Percentiles rank a stretch among this genome's conserved stretches.
phyloP scores from a whole-genome alignment of 1,140 invertebrate species.

The Pteromalus puparum region DNA sequence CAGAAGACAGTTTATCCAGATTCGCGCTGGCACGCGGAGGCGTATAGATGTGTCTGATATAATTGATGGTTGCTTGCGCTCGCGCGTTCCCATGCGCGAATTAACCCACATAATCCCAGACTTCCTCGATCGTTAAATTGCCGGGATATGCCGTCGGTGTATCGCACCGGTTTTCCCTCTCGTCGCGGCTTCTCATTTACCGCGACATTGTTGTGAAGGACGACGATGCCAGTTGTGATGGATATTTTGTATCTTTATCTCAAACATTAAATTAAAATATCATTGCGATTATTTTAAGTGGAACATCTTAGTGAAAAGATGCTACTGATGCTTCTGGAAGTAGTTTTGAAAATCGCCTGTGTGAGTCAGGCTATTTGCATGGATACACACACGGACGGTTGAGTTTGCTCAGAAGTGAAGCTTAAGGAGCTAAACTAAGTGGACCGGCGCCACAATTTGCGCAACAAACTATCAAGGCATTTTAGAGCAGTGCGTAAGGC shows the following conservation, averaged over 20 bases:
- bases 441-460: slow-evolving; percentile 21
- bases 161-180: background rate
- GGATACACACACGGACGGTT: too few relatives aligned
- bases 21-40: background rate
- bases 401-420: slow-evolving; percentile 8
- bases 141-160: too few relatives aligned
- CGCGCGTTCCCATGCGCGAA: slow-evolving; percentile 42
- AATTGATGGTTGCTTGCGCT: background rate
- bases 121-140: slow-evolving; percentile 49
- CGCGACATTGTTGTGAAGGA: background rate
- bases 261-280: background rate
- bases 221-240: background rate
- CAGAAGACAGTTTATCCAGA: background rate
- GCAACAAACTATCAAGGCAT: slow-evolving; percentile 27
- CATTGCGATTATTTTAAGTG: too few relatives aligned
- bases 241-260: background rate
- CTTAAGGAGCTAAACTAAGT: slow-evolving; percentile 6
- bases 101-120: slow-evolving; percentile 48
- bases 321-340: slow-evolving; percentile 4
- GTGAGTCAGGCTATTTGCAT: background rate
- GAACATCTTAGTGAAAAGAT: background rate
- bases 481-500: background rate
- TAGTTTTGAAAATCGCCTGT: background rate
- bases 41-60: background rate
- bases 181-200: background rate